These are phyloP conservation scores for Macrosoma leucophasiata DNA, from an alignment of 2,888 invertebrate species.

Conservation along the genomic window DNA sequence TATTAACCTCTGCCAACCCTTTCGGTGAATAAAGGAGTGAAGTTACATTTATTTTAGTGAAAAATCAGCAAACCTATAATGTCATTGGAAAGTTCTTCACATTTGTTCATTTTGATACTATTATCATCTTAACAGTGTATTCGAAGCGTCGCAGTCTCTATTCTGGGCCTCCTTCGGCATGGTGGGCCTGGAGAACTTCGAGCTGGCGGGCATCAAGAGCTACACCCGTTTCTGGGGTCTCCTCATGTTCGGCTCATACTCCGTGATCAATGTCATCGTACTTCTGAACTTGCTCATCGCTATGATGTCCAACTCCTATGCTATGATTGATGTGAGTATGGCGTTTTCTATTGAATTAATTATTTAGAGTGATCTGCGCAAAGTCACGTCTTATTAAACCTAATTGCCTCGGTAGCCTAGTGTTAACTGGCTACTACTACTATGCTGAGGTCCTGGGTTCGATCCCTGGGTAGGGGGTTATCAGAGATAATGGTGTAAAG, in stretches of 20 bases:
- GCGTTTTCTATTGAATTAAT: too few relatives aligned
- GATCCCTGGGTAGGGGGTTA: too few relatives aligned
- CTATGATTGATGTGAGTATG: slow-evolving; percentile 89
- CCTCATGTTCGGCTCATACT: slow-evolving; percentile 97
- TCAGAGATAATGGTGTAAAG: too few relatives aligned
- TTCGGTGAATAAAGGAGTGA: too few relatives aligned
- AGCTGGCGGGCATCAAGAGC: slow-evolving; percentile 89
- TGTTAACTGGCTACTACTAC: too few relatives aligned
- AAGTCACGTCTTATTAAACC: too few relatives aligned
- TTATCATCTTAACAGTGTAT: slow-evolving; percentile 78
- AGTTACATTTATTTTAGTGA: too few relatives aligned
- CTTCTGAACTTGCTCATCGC: slow-evolving; percentile 95
- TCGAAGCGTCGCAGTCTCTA: slow-evolving; percentile 95
- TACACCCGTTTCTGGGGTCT: slow-evolving; percentile 97
- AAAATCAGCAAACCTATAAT: too few relatives aligned
- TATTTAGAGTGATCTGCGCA: too few relatives aligned
- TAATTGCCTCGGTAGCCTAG: too few relatives aligned
- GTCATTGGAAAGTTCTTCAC: slow-evolving; percentile 1
- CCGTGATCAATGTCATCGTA: slow-evolving; percentile 95
- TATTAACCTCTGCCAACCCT: too few relatives aligned
- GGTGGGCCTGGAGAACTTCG: slow-evolving; percentile 91
- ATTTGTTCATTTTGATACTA: background rate
- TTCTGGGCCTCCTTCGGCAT: slow-evolving; percentile 98
- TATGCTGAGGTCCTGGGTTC: too few relatives aligned
- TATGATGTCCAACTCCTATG: slow-evolving; percentile 98